Conservation (phyloP, 2,113 vertebrate species). For the Dunckerocampus dactyliophorus region DNA sequence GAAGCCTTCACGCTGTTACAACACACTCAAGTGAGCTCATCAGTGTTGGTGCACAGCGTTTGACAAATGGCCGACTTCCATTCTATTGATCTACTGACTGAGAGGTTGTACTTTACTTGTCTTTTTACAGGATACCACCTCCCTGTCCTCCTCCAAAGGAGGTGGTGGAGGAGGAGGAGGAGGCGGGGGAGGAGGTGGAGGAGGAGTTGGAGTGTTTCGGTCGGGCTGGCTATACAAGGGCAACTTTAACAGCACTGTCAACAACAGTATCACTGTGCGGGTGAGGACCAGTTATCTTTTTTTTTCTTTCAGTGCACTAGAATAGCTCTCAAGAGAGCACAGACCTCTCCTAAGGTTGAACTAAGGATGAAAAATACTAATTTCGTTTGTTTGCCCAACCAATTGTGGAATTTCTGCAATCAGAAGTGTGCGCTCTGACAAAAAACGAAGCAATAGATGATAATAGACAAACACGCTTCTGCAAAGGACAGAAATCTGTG, state of each 20-base stretch:
- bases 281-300: slow-evolving; percentile 71
- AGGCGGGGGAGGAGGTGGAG: slow-evolving; percentile 72
- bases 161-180: slow-evolving; percentile 75
- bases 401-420: too few species aligned
- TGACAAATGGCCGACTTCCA: slow-evolving; percentile 17
- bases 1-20: slow-evolving; percentile 28
- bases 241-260: slow-evolving; percentile 97
- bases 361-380: too few species aligned
- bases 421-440: too few species aligned
- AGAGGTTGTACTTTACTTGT: slow-evolving; percentile 17
- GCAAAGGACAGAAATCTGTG: too few species aligned
- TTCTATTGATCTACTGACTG: slow-evolving; percentile 21
- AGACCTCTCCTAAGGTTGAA: too few species aligned
- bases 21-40: slow-evolving; percentile 31
- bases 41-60: slow-evolving; percentile 28
- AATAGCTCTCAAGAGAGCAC: too few species aligned
- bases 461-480: too few species aligned
- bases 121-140: slow-evolving; percentile 86
- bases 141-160: slow-evolving; percentile 95
- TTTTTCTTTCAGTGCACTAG: not conserved
- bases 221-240: slow-evolving; percentile 99
- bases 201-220: slow-evolving; percentile 86
- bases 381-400: too few species aligned
- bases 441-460: too few species aligned
- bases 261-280: slow-evolving; percentile 96